A percentile compares a stretch with the other conserved stretches of the same genome.
Evolutionary conservation across 2,797 vertebrate genomes (phyloP).

Genomic region (Ctenopoma kingsleyae): DNA sequence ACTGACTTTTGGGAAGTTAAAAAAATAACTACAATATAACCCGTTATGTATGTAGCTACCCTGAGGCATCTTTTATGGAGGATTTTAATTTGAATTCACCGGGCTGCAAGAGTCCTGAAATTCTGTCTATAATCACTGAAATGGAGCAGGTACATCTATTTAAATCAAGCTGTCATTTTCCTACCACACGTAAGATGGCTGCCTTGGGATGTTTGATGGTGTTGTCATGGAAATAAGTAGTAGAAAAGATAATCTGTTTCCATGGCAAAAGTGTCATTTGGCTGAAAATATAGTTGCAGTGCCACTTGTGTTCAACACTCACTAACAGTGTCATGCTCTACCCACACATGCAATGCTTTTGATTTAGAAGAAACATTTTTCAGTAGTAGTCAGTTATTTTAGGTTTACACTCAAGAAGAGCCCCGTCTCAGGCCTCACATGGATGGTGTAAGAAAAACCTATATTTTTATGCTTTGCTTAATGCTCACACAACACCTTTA

Average conservation of each 20-base stretch:
- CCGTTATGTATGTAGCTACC: too few relatives aligned
- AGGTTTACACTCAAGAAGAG: not conserved
- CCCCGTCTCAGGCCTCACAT: not conserved
- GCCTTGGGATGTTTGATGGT: conserved; percentile 65
- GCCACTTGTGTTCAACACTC: conserved; percentile 65
- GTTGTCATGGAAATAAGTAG: conserved; percentile 73
- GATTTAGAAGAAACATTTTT: conserved; percentile 39
- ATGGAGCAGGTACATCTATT: conserved; percentile 31
- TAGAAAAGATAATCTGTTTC: conserved; percentile 73
- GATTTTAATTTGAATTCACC: conserved; percentile 11
- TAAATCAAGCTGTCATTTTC: conserved; percentile 44
- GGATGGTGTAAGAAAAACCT: conserved; percentile 9
- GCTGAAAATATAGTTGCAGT: conserved; percentile 66
- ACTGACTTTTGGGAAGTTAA: not conserved
- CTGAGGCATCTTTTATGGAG: not conserved
- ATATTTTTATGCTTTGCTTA: conserved; percentile 5
- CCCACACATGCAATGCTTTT: conserved; percentile 55
- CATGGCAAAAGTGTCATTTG: conserved; percentile 77
- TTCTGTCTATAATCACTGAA: conserved; percentile 17
- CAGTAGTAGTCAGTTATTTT: conserved; percentile 33
- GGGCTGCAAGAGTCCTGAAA: not conserved
- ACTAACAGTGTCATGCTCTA: conserved; percentile 67
- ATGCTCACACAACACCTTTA: conserved; percentile 30
- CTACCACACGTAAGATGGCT: conserved; percentile 61
- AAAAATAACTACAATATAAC: not conserved